Base-by-base conservation (phyloP, 2,113 vertebrate genomes). In the Prolemur simus region DNA sequence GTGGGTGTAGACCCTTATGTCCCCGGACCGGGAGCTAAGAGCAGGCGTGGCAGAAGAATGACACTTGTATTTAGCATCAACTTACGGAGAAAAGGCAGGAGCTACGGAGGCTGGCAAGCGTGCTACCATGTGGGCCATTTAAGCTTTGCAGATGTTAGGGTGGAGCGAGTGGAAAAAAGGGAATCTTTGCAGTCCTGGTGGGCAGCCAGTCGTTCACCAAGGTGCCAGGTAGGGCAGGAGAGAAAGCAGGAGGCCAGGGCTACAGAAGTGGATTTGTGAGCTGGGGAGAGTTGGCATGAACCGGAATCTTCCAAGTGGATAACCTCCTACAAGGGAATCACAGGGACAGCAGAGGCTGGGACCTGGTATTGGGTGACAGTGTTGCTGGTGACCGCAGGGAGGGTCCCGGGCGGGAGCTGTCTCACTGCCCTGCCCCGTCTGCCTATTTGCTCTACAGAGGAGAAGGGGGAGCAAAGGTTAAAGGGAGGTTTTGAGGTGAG, bases 21-120 rank as follows among this genome's bases (percentile, higher is more conserved):
- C 1, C 18, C 32, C 17, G 0, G 21, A 29, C 1, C 8, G 32
- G 54, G 29, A 23, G 54, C 39, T 4, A n/a, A 7, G 18, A 6
- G 64, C 18, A 11, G 39, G 9, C 63, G 0, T 1, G 0, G 3
- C 6, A 8, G 89, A 32, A 56, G 45, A 45, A 11, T 0, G 12
- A 29, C 20, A 8, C 58, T 76, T 34, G 3, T 2, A 10, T 27
- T 54, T 21, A 29, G 84, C 34, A 2, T 39, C 66, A 4, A 0
- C 4, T 42, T 0, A 0, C 1, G 15, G 80, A 23, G 37, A 29
- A 14, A 23, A 3, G 5, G 13, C 2, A 3, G 58, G 54, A 39
- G 34, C 23, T 2, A 0, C 0, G 0, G 64, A 7, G 9, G 27
- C 27, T 47, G 52, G 39, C 27, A 7, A 3, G 27, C 0, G 1